A percentile compares a stretch with the other conserved stretches of the same genome.
Evolutionary conservation across 2,113 vertebrate species (phyloP).

Genomic region (Hypanus sabinus): DNA sequence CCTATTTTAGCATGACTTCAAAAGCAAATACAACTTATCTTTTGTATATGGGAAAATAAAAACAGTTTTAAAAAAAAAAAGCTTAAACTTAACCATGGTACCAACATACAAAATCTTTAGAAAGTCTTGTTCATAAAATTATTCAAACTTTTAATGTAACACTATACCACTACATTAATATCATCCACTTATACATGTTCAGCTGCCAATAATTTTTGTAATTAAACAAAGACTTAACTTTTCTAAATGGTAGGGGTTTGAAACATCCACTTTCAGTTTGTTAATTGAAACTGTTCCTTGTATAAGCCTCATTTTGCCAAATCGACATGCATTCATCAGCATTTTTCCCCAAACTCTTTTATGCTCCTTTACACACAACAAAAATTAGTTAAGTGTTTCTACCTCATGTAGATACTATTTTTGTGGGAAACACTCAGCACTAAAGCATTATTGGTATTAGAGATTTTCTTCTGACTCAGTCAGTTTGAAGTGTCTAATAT

Average conservation of each 20-base stretch:
- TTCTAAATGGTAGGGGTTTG: conserved; percentile 50
- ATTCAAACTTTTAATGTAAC: conserved; percentile 27
- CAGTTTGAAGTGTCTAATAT: conserved; percentile 57
- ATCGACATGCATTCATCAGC: conserved; percentile 42
- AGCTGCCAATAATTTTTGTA: conserved; percentile 28
- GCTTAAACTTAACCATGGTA: conserved; percentile 18
- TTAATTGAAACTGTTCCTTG: conserved; percentile 39
- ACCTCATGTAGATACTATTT: conserved; percentile 65
- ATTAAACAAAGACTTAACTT: conserved; percentile 47
- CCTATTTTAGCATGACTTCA: neutral
- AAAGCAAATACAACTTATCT: conserved; percentile 29
- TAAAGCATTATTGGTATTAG: conserved; percentile 48
- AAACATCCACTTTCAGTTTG: conserved; percentile 49
- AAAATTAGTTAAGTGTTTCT: conserved; percentile 71
- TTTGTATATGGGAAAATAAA: conserved; percentile 30
- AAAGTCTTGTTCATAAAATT: neutral
- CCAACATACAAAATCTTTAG: conserved; percentile 8
- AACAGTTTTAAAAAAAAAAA: conserved; percentile 16
- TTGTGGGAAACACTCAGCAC: conserved; percentile 58
- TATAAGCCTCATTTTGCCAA: conserved; percentile 52
- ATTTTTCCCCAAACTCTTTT: conserved; percentile 55
- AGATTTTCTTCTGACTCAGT: conserved; percentile 42
- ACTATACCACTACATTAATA: conserved; percentile 28
- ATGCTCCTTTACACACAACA: conserved; percentile 50
- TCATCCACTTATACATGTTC: conserved; percentile 10